phyloP scores from a whole-genome alignment of 2,888 invertebrate species.

The Neocrepidodera transversa region DNA sequence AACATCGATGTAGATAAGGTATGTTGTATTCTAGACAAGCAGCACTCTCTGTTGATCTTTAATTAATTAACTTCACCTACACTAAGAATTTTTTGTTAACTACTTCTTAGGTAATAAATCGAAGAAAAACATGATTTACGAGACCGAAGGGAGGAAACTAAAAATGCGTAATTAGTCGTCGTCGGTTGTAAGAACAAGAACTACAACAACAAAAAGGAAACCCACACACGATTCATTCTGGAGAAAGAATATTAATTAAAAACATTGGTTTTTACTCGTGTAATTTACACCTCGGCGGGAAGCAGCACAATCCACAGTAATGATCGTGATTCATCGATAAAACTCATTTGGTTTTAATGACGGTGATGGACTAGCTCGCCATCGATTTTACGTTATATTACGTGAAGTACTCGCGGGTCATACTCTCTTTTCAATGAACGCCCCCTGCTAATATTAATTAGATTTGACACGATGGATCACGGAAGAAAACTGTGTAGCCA shows the following conservation, averaged over 20 bases:
- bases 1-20: too few species aligned
- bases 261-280: slow-evolving; percentile 40
- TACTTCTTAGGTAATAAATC: slow-evolving; percentile 1
- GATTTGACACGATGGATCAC: slow-evolving; percentile 19
- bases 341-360: slow-evolving; percentile 48
- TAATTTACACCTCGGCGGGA: slow-evolving; percentile 46
- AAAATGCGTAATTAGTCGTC: slow-evolving; percentile 39
- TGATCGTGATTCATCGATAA: slow-evolving; percentile 45
- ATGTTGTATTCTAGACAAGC: too few species aligned
- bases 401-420: slow-evolving; percentile 23
- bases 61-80: too few species aligned
- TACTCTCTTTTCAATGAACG: slow-evolving; percentile 28
- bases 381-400: slow-evolving; percentile 22
- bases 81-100: background rate
- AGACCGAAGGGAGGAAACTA: slow-evolving; percentile 23
- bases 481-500: slow-evolving; percentile 10
- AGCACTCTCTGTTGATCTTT: too few species aligned
- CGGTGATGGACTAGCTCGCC: slow-evolving; percentile 26
- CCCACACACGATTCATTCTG: slow-evolving; percentile 32
- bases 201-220: slow-evolving; percentile 36
- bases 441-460: slow-evolving; percentile 28
- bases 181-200: slow-evolving; percentile 23
- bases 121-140: slow-evolving; percentile 29
- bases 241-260: slow-evolving; percentile 45
- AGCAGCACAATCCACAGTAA: slow-evolving; percentile 38